Percentiles rank a stretch among this genome's conserved stretches.
These are phyloP conservation scores for Chloroceryle inda DNA, from an alignment of 2,797 vertebrate genomes.

Conservation along the genomic window DNA sequence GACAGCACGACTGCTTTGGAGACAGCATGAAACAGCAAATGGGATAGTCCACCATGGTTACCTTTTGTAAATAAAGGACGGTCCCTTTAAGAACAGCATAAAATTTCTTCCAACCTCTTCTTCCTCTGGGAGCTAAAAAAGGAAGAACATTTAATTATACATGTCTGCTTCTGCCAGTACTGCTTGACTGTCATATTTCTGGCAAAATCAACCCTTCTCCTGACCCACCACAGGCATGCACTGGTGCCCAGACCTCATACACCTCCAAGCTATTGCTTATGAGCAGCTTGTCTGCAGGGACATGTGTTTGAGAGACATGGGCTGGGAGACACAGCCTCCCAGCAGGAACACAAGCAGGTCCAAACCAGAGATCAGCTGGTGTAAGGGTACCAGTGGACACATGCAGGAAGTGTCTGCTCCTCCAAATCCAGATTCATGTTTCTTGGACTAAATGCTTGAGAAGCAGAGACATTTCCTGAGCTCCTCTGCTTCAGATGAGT, in stretches of 20 bases:
- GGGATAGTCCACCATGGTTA: slow-evolving; percentile 81
- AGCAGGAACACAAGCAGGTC: neutral
- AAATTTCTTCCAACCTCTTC: slow-evolving; percentile 98
- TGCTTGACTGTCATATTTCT: neutral
- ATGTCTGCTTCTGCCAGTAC: neutral
- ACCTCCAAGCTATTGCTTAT: neutral
- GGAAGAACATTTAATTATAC: slow-evolving; percentile 34
- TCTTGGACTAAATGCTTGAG: neutral
- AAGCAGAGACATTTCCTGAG: neutral
- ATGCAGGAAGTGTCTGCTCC: neutral
- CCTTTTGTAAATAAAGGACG: slow-evolving; percentile 97
- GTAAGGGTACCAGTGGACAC: neutral
- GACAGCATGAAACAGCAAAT: neutral
- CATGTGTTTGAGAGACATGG: neutral
- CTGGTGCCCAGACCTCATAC: neutral
- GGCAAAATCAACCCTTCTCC: neutral
- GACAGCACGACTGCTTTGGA: neutral
- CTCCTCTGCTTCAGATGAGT: neutral
- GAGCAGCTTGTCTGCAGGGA: neutral
- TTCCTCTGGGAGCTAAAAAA: slow-evolving; percentile 91
- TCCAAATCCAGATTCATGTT: neutral
- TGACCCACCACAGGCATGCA: neutral
- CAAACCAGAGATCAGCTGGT: neutral
- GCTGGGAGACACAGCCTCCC: neutral
- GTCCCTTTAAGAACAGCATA: slow-evolving; percentile 98